A percentile compares a stretch with the other conserved stretches of the same genome.
These are phyloP conservation scores for Lytechinus pictus DNA, from an alignment of 35 echinoderm and acorn worm genomes.

Conservation along the genomic window DNA sequence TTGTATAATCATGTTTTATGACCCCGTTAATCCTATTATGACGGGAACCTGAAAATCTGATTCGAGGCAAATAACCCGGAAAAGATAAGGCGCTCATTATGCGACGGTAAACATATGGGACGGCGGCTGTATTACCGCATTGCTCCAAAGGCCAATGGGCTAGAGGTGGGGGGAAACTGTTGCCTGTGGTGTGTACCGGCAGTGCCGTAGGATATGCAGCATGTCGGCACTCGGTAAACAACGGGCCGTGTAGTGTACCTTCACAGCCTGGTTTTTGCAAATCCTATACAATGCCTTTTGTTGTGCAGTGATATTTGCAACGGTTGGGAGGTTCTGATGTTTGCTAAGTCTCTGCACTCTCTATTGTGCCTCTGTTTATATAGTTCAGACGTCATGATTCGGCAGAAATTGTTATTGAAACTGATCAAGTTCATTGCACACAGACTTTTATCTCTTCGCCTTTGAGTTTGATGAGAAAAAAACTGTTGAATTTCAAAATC, in stretches of 20 bases:
- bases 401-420: slow-evolving; percentile 13
- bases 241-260: slow-evolving; percentile 13
- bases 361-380: not conserved
- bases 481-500: not conserved
- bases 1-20: slow-evolving; percentile 14
- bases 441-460: not conserved
- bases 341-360: slow-evolving; percentile 29
- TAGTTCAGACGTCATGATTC: slow-evolving; percentile 12
- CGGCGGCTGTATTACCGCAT: not conserved
- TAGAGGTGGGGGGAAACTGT: not conserved
- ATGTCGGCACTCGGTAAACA: not conserved
- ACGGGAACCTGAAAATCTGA: not conserved
- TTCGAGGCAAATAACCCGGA: not conserved
- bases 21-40: not conserved
- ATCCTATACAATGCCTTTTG: slow-evolving; percentile 38
- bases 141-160: not conserved
- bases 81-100: not conserved
- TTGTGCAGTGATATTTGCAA: not conserved
- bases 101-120: slow-evolving; percentile 16
- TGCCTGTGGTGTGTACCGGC: not conserved
- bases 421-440: slow-evolving; percentile 3
- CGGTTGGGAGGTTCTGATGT: slow-evolving; percentile 7
- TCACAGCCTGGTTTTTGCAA: not conserved
- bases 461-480: not conserved
- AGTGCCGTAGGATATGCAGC: not conserved